Evolutionary conservation across 2,888 invertebrate genomes (phyloP), one percentile per base, ranked within the genome.

Genomic region (Dioctria linearis): DNA sequence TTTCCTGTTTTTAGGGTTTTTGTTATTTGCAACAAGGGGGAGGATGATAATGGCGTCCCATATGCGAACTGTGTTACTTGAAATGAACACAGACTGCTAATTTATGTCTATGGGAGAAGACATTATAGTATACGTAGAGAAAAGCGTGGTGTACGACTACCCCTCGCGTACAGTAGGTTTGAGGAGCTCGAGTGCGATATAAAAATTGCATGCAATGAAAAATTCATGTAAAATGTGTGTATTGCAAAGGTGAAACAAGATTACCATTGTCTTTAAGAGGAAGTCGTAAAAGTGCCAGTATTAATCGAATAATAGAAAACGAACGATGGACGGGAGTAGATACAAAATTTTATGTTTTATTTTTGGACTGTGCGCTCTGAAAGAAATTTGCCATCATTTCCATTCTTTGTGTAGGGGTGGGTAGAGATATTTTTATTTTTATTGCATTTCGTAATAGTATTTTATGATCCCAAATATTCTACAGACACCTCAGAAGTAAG

Each of bases 41-140:
- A 25, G 25, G 25, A 25, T 25, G 25, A 61, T 61, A 61, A 25
- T 39, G 37, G 61, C 25, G 61, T 61, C 25, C 37, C 61, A 37
- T 61, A 61, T 61, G 61, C 25, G 37, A 61, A 61, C 8, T 51
- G 61, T 13, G 37, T 37, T 61, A 4, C 61, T 61, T 6, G 61
- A 61, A 61, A 61, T 61, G 61, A 61, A 25, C 61, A 61, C 1
- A 39, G 25, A 39, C 61, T 61, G 61, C 37, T 6, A 61, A 39
- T 61, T 61, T 61, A 61, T 61, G 39, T 13, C 61, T 39, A 51
- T 51, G 61, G 11, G 8, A 37, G 11, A 25, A 25, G 25, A 25
- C 2, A 25, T 25, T 25, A 25, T 25, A 25, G 25, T 25, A n/a
- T n/a, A 25, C 25, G 25, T 25, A 25, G 25, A 25, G 25, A 25